phyloP scores from a whole-genome alignment of 2,797 vertebrate species.

The Acanthurus tractus region DNA sequence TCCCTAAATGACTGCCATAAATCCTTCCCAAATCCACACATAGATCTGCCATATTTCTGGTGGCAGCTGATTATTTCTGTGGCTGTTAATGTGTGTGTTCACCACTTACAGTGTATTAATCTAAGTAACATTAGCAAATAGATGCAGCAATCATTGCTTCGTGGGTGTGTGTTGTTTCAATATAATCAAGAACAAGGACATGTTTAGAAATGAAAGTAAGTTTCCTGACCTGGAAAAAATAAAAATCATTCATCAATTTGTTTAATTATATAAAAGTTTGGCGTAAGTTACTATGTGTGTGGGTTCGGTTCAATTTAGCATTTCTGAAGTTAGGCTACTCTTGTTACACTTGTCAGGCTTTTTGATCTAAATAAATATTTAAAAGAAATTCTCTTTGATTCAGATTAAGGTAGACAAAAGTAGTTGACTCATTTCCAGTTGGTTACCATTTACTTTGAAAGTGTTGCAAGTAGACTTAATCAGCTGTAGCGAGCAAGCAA shows the following conservation, averaged over 20 bases:
- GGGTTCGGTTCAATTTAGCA: neutral
- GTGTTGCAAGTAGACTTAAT: no score
- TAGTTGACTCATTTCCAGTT: no score
- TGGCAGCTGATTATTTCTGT: slow-evolving; percentile 76
- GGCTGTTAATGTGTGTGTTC: slow-evolving; percentile 61
- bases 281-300: neutral
- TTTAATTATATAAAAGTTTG: neutral
- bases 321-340: neutral
- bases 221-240: slow-evolving; percentile 21
- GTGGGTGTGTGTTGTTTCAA: slow-evolving; percentile 39
- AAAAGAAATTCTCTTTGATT: no score
- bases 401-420: no score
- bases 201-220: slow-evolving; percentile 32
- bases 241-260: slow-evolving; percentile 7
- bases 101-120: slow-evolving; percentile 61
- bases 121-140: slow-evolving; percentile 52
- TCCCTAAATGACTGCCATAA: slow-evolving; percentile 75
- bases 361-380: no score
- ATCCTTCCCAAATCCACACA: slow-evolving; percentile 73
- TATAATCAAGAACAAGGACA: slow-evolving; percentile 21
- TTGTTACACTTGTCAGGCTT: neutral
- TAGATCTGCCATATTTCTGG: slow-evolving; percentile 63
- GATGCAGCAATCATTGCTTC: slow-evolving; percentile 31
- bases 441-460: no score
- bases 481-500: neutral